Evolutionary conservation across 2,888 invertebrate genomes (phyloP).

Genomic region (Seladonia tumulorum): DNA sequence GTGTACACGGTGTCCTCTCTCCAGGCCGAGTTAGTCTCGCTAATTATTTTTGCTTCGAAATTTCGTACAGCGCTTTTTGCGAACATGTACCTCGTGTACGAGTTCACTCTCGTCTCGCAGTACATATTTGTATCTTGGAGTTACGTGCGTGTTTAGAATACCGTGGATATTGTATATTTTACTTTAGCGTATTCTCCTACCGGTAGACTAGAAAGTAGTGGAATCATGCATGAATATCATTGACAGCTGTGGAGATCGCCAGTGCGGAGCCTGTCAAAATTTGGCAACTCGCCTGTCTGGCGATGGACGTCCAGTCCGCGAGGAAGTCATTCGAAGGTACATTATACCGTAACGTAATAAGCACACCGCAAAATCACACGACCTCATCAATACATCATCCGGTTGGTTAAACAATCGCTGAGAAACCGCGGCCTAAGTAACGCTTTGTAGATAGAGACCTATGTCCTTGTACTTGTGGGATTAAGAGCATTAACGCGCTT

Average conservation of each 20-base stretch:
- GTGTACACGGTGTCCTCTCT: neutral
- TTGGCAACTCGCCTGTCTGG: slow-evolving; percentile 82
- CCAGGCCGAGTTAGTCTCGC: slow-evolving; percentile 1
- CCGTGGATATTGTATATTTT: slow-evolving; percentile 20
- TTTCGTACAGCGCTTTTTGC: neutral
- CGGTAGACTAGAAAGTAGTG: slow-evolving; percentile 69
- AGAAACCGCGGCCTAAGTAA: slow-evolving; percentile 12
- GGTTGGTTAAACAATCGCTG: slow-evolving; percentile 39
- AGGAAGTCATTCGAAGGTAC: slow-evolving; percentile 82
- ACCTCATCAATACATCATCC: slow-evolving; percentile 28
- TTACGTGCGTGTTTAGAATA: neutral
- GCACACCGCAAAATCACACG: slow-evolving; percentile 56
- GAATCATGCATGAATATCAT: slow-evolving; percentile 81
- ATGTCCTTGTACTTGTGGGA: neutral
- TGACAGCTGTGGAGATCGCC: slow-evolving; percentile 82
- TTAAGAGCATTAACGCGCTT: slow-evolving; percentile 12
- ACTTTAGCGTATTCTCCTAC: slow-evolving; percentile 47
- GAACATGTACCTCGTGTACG: neutral
- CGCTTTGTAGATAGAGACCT: slow-evolving; percentile 12
- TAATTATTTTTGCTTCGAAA: slow-evolving; percentile 26
- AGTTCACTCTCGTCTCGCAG: neutral
- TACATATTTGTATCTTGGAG: slow-evolving; percentile 13
- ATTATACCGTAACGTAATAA: slow-evolving; percentile 71
- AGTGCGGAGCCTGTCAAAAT: slow-evolving; percentile 82
- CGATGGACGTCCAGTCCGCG: slow-evolving; percentile 81